Percentiles rank a stretch among this genome's conserved stretches.
Evolutionary conservation across 1,140 invertebrate species (phyloP).

Genomic region (Coptotermes formosanus): DNA sequence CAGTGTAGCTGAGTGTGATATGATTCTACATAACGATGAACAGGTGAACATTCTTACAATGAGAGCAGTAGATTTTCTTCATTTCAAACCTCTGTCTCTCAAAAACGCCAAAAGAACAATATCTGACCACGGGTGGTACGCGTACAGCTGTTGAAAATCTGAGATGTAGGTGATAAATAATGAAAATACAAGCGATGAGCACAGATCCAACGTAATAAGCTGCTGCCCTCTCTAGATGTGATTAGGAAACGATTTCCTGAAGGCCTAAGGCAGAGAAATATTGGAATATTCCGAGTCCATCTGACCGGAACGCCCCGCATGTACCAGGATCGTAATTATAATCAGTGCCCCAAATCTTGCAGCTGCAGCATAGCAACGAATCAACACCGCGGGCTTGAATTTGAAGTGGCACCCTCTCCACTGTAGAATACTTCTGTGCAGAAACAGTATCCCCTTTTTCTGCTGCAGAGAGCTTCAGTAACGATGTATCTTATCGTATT

Average conservation of each 20-base stretch:
- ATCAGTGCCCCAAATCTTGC: background rate
- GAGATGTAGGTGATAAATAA: background rate
- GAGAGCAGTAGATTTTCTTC: no score
- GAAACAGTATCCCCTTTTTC: background rate
- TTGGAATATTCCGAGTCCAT: background rate
- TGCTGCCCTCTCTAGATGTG: background rate
- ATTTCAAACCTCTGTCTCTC: no score
- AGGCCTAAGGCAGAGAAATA: background rate
- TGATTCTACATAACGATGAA: no score
- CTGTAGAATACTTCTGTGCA: background rate
- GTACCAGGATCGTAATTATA: no score
- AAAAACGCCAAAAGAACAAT: no score
- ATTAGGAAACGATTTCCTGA: constrained; percentile 16
- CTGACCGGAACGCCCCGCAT: background rate
- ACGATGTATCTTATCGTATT: no score
- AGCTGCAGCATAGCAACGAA: background rate
- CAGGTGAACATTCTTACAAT: no score
- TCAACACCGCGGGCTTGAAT: constrained; percentile 1
- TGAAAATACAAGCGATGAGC: background rate
- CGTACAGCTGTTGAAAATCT: background rate
- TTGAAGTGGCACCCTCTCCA: background rate
- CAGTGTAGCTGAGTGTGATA: no score
- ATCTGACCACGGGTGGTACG: background rate
- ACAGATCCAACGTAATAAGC: background rate
- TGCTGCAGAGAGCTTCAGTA: no score